Evolutionary conservation across 2,888 invertebrate genomes (phyloP).

Genomic region (Trissolcus brochymenae): DNA sequence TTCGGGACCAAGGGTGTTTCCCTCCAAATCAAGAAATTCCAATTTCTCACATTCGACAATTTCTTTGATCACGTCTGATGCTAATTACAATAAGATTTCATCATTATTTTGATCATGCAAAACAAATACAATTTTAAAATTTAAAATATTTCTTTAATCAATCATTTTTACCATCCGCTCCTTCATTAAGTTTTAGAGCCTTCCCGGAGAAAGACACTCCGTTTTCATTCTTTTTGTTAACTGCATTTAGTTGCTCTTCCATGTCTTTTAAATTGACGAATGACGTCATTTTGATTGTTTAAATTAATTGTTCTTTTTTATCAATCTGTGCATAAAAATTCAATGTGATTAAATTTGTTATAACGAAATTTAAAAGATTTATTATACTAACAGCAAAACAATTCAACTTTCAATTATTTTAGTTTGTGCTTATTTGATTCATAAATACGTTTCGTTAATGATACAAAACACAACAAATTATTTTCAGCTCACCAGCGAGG

Average conservation of each 20-base stretch:
- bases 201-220: conserved; percentile 90
- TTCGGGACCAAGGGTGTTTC: conserved; percentile 94
- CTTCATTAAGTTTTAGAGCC: conserved; percentile 86
- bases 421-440: too few relatives aligned
- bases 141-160: neutral
- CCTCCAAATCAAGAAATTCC: conserved; percentile 88
- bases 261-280: conserved; percentile 80
- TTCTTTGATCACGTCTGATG: conserved; percentile 86
- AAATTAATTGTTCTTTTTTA: neutral
- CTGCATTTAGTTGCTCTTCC: conserved; percentile 67
- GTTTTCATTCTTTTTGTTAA: conserved; percentile 66
- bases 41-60: conserved; percentile 84
- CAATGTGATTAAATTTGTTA: too few relatives aligned
- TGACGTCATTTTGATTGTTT: conserved; percentile 73
- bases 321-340: too few relatives aligned
- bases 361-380: too few relatives aligned
- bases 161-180: conserved; percentile 83
- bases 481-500: too few relatives aligned
- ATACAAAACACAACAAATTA: too few relatives aligned
- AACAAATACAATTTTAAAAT: neutral
- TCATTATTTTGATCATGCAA: too few relatives aligned
- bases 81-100: conserved; percentile 9
- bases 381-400: too few relatives aligned
- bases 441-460: too few relatives aligned
- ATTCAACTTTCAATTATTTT: too few relatives aligned